Base-by-base conservation (phyloP, 2,797 vertebrate genomes). In the Falco naumanni region DNA sequence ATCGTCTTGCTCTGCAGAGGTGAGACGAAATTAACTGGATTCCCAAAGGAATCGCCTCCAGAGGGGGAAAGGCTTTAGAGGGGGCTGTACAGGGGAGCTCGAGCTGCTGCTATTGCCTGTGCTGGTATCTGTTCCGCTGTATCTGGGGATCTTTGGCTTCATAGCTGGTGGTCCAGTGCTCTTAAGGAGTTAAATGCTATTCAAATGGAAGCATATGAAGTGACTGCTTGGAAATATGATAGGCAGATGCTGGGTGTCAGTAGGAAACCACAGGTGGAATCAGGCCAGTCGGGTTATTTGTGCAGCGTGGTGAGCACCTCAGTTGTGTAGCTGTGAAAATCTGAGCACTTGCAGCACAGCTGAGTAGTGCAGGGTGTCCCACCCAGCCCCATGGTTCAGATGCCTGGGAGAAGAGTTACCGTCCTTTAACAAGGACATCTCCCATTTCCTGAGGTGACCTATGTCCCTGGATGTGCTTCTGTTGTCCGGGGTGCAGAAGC, bases 121-220 rank as follows among this genome's bases (percentile, higher is more conserved):
- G 48, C 48, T 80, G 51, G 17, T 60, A 60, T 76, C 74, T 82
- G 7, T 87, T 91, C 60, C 71, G 16, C 33, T 89, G 18, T 75
- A 33, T 50, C 41, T 82, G 48, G 17, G 48, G 28, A 31, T 94
- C 51, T 94, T 60, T 43, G 51, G 48, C 53, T 89, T 74, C 51
- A 34, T 28, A 72, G 59, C 59, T 94, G 80, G 56, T 86, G 45
- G 66, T 90, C 41, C 56, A 50, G 10, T 64, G 50, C 57, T 75
- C 29, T 64, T 54, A 83, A 94, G 74, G 87, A 82, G 87, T 90
- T 95, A 96, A 93, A 88, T 54, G n/a, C 33, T 78, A 16, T 59
- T 95, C 68, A 78, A 15, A 90, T 56, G 43, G 66, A 71, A 91
- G 21, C 54, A 53, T 45, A 50, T 76, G 61, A 83, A 92, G 47